phyloP scores from a whole-genome alignment of 2,888 invertebrate genomes.

The Didymodactylos carnosus region DNA sequence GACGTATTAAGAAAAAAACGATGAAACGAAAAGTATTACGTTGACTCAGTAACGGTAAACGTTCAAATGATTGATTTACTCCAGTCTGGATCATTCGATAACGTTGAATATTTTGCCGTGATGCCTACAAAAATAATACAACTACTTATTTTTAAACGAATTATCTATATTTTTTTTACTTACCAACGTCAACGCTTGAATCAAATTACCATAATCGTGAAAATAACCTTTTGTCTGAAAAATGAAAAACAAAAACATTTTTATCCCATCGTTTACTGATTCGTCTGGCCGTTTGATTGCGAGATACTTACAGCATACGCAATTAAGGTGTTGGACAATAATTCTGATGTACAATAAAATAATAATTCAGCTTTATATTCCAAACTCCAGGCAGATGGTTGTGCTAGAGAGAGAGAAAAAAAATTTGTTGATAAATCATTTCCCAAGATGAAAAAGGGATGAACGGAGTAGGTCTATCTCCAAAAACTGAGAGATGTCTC shows the following conservation, averaged over 20 bases:
- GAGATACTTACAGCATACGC: neutral
- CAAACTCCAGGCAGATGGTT: neutral
- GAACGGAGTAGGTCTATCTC: too few relatives aligned
- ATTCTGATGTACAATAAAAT: neutral
- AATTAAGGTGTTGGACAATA: neutral
- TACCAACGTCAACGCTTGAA: neutral
- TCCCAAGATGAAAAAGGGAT: too few relatives aligned
- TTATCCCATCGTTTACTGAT: too few relatives aligned
- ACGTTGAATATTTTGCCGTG: neutral
- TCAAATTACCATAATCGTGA: neutral
- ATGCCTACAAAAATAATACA: neutral
- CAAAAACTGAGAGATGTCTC: too few relatives aligned
- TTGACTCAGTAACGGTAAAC: neutral
- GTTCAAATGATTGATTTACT: neutral
- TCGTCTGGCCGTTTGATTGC: neutral
- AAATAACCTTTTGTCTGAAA: neutral
- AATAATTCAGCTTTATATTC: neutral
- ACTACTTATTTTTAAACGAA: neutral
- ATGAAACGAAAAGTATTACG: too few relatives aligned
- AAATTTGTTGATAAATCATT: too few relatives aligned
- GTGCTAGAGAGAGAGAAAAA: too few relatives aligned
- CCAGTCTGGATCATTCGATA: neutral
- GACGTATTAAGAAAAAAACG: too few relatives aligned
- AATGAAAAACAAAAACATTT: neutral
- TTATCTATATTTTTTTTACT: neutral